Base-by-base conservation (phyloP, 2,797 vertebrate species). In the Gymnodraco acuticeps region DNA sequence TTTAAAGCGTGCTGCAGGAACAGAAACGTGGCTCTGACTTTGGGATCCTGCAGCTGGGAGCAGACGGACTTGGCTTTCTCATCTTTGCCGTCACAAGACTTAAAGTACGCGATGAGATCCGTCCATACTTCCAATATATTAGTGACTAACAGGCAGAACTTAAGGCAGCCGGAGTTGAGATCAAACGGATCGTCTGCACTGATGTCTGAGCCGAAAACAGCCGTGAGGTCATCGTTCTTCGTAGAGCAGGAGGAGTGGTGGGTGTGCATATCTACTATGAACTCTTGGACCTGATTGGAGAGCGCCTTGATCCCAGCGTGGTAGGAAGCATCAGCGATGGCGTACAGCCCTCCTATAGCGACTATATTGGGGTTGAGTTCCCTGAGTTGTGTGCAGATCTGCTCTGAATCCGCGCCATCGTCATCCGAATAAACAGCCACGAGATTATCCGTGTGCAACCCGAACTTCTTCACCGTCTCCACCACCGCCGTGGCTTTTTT, bases 1-100 rank as follows among this genome's bases (percentile, higher is more conserved):
- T 88, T 90, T 53, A 95, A 66, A 63, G 89, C 88, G 23, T 92
- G 75, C 51, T 92, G 87, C 63, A 96, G 82, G 72, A 95, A 94
- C 86, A 93, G 83, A 17, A 95, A 93, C 0, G 79, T 87, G 14
- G 90, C 88, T 80, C 79, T 94, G 82, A 94, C 74, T 89, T 90
- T 93, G 27, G 88, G 87, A 82, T 93, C 90, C 60, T 92, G 86
- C 64, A 95, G 79, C 70, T 86, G 85, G 3, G 82, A 86, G 78
- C 68, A 86, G 79, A 95, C 92, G 20, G 59, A 74, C 66, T 87
- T 84, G 61, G 82, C 89, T 75, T 91, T 88, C 14, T 87, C 64
- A 1, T 90, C 83, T 2, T 77, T 80, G 17, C 85, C 46, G 43
- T 80, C 33, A 14, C 86, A 85, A 33, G 87, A 94, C 43, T 55